A percentile compares a stretch with the other conserved stretches of the same genome.
Conservation (phyloP, 2,797 vertebrate species). For the Rachycentron canadum region DNA sequence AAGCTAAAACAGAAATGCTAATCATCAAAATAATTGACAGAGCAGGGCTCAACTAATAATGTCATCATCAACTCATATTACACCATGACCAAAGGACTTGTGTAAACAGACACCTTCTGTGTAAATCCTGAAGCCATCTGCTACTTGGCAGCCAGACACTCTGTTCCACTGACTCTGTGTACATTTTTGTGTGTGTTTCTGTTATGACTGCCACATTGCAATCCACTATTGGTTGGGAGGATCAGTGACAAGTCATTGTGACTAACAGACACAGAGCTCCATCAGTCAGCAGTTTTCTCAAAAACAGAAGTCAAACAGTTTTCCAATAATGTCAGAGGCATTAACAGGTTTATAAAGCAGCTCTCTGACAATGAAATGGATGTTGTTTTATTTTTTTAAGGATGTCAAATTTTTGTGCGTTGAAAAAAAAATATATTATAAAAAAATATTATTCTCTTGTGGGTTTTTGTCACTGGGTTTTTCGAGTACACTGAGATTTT, state of each 20-base stretch:
- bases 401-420: too few relatives aligned
- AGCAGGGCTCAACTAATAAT: slow-evolving; percentile 9
- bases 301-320: slow-evolving; percentile 51
- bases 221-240: slow-evolving; percentile 34
- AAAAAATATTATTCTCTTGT: neutral
- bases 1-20: neutral
- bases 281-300: slow-evolving; percentile 54
- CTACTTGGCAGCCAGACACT: slow-evolving; percentile 53
- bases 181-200: slow-evolving; percentile 1
- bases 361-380: neutral
- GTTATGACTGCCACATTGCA: slow-evolving; percentile 14
- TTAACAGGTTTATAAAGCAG: neutral
- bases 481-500: neutral
- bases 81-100: slow-evolving; percentile 21
- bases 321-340: slow-evolving; percentile 2
- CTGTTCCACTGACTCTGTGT: slow-evolving; percentile 18
- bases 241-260: slow-evolving; percentile 27
- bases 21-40: neutral
- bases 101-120: slow-evolving; percentile 52
- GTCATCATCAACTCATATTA: neutral
- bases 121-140: slow-evolving; percentile 74
- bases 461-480: neutral
- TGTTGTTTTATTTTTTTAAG: too few relatives aligned
- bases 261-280: slow-evolving; percentile 18
- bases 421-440: too few relatives aligned